Base-by-base conservation (phyloP, 92 coral and sea anemone species). In the Pocillopora meandrina region DNA sequence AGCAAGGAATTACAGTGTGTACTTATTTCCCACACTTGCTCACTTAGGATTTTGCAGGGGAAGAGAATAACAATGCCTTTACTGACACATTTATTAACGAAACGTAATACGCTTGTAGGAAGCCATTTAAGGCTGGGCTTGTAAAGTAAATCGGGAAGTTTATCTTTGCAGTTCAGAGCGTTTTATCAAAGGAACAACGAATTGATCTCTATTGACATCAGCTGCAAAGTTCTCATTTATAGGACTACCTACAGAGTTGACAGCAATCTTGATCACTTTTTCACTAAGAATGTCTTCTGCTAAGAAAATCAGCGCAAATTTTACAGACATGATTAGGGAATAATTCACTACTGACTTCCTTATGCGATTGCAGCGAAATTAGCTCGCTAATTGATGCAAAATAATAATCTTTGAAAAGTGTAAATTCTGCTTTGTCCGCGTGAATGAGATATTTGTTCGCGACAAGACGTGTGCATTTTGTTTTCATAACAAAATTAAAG, bases 371-470 rank as follows among this genome's bases (percentile, higher is more conserved):
- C 85, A 12, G 49, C 61, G 61, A 70, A 90, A 77, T 76, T 61
- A 83, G 69, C 86, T 57, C 49, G 10, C 71, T 65, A 83, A 77
- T 87, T 84, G 49, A 67, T 72, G 82, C 59, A 69, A 78, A 75
- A 61, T 52, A 82, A 78, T 70, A 33, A 70, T 47, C 75, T 73
- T 90, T 76, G 59, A 76, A 71, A 86, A 61, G 89, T 80, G 89
- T 85, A 72, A 84, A 42, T 85, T 72, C 61, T 56, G 78, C 82
- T 74, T 88, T 91, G 91, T 91, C 66, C 78, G 21, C 65, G 61
- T 88, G 83, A 84, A 82, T 87, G 76, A 75, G 76, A 18, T 91
- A 78, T 87, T 91, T 91, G 87, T 87, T 68, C 78, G 70, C 77
- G 72, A 78, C 72, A 57, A 52, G 65, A 56, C 75, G 85, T 62